Evolutionary conservation across 2,888 invertebrate genomes (phyloP).

Genomic region (Hirtodrosophila duncani): DNA sequence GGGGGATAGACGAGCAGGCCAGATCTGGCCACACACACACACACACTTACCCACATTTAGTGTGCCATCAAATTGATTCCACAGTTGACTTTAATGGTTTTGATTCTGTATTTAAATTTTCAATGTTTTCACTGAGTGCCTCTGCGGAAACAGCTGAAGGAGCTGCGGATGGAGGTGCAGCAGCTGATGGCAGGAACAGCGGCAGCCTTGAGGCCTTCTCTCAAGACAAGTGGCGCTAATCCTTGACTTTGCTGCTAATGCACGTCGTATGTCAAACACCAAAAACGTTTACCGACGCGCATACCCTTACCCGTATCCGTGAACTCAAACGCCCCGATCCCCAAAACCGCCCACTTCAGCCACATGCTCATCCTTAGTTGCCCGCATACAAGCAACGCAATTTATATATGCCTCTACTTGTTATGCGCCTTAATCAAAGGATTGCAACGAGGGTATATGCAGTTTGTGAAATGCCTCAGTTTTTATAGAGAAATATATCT

Average conservation of each 20-base stretch:
- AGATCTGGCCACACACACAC: background rate
- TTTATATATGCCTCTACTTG: slow-evolving; percentile 69
- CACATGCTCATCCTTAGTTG: background rate
- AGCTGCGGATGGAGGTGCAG: no score
- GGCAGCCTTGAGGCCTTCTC: no score
- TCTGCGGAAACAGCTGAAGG: no score
- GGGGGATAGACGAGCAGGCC: background rate
- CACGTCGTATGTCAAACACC: slow-evolving; percentile 72
- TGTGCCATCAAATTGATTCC: slow-evolving; percentile 56
- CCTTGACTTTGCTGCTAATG: slow-evolving; percentile 72
- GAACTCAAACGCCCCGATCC: slow-evolving; percentile 1
- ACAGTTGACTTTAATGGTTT: slow-evolving; percentile 56
- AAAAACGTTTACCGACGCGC: slow-evolving; percentile 56
- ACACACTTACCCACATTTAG: background rate
- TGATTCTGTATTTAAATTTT: slow-evolving; percentile 44
- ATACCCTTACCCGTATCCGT: background rate
- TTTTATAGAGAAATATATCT: no score
- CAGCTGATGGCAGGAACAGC: no score
- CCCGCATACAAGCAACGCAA: slow-evolving; percentile 50
- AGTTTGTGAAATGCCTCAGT: no score
- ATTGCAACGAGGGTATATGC: no score
- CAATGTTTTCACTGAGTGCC: background rate
- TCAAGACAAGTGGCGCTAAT: slow-evolving; percentile 69
- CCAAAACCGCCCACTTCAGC: background rate
- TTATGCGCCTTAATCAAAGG: no score